Percentiles rank a stretch among this genome's conserved stretches.
Evolutionary conservation across 2,888 invertebrate genomes (phyloP).

Genomic region (Pandemis heparana): DNA sequence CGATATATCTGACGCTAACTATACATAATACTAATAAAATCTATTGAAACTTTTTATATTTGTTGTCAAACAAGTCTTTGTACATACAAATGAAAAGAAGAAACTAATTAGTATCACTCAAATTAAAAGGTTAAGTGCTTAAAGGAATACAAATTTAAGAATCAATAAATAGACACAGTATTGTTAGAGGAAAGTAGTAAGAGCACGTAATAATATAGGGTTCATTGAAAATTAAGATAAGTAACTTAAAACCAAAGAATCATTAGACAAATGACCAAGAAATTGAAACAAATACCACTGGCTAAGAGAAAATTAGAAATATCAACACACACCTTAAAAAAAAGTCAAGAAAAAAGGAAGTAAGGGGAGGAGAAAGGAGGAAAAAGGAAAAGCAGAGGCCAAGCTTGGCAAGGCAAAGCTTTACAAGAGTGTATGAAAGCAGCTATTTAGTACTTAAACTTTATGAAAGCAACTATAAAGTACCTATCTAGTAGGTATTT

Average conservation of each 20-base stretch:
- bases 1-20: too few species aligned
- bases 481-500: neutral
- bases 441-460: too few species aligned
- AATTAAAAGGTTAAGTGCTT: too few species aligned
- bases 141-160: too few species aligned
- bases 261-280: conserved; percentile 4
- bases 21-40: too few species aligned
- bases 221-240: neutral
- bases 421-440: conserved; percentile 54
- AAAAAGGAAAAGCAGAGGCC: conserved; percentile 48
- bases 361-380: conserved; percentile 44
- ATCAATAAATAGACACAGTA: too few species aligned
- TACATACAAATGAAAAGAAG: too few species aligned
- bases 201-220: neutral
- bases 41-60: too few species aligned
- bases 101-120: too few species aligned
- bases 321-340: conserved; percentile 41
- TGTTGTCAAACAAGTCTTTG: too few species aligned
- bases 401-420: conserved; percentile 52
- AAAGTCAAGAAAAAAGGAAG: conserved; percentile 23
- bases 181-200: too few species aligned
- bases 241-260: neutral
- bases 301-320: neutral
- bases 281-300: neutral
- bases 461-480: too few species aligned